phyloP scores from a whole-genome alignment of 2,888 invertebrate genomes.

The Galerucella nymphaeae region DNA sequence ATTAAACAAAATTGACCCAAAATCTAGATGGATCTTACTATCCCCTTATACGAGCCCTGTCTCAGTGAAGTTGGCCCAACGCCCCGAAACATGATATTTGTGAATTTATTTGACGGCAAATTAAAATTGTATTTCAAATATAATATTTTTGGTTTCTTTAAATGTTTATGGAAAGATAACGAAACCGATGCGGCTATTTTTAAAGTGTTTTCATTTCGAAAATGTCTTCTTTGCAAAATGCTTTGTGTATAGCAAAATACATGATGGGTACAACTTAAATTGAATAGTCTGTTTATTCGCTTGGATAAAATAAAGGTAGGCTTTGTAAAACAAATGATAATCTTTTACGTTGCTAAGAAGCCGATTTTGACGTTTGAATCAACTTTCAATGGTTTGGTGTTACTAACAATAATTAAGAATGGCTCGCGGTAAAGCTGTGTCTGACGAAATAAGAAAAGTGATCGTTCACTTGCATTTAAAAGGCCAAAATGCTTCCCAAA shows the following conservation, averaged over 20 bases:
- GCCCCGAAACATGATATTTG: neutral
- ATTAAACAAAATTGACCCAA: neutral
- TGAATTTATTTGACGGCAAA: constrained; percentile 5
- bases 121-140: neutral
- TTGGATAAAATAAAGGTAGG: too few species aligned
- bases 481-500: too few species aligned
- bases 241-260: constrained; percentile 1
- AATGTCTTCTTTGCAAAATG: constrained; percentile 9
- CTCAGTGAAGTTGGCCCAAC: neutral
- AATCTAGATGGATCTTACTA: neutral
- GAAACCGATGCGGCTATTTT: neutral
- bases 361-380: constrained; percentile 2
- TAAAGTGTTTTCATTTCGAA: constrained; percentile 5
- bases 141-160: too few species aligned
- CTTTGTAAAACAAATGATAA: neutral
- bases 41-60: neutral
- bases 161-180: too few species aligned
- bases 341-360: neutral
- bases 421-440: too few species aligned
- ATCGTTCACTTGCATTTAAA: too few species aligned
- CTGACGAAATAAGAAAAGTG: too few species aligned
- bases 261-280: neutral
- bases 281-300: neutral
- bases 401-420: neutral
- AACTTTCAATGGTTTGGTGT: neutral